phyloP scores from a whole-genome alignment of 2,888 invertebrate species.

The Drosophila paracracens region DNA sequence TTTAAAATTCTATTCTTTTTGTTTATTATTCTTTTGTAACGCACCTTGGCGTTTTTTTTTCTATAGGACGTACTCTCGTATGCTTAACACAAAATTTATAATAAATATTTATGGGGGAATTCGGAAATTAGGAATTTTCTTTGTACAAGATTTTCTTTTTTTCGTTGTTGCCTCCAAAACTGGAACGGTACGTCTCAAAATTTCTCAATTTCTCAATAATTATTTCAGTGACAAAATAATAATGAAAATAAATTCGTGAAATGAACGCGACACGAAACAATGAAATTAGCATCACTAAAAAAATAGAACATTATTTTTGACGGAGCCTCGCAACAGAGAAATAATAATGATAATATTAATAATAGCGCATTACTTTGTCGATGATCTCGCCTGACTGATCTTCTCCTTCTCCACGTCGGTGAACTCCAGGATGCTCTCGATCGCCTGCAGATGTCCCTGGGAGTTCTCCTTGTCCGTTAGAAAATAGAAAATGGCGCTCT shows the following conservation, averaged over 20 bases:
- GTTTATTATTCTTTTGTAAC: conserved; percentile 21
- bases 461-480: conserved; percentile 95
- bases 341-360: neutral
- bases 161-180: conserved; percentile 33
- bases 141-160: conserved; percentile 50
- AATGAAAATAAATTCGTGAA: conserved; percentile 73
- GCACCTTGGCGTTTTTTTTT: conserved; percentile 13
- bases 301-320: conserved; percentile 69
- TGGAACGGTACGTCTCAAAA: conserved; percentile 42
- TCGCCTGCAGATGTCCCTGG: conserved; percentile 93
- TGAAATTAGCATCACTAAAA: conserved; percentile 70
- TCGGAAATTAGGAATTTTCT: conserved; percentile 29
- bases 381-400: conserved; percentile 89
- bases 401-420: conserved; percentile 92
- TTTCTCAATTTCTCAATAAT: conserved; percentile 76
- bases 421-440: conserved; percentile 96
- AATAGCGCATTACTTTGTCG: conserved; percentile 81
- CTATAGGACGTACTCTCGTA: conserved; percentile 64
- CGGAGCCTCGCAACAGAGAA: conserved; percentile 15
- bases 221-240: conserved; percentile 80
- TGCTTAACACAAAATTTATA: conserved; percentile 51
- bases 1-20: conserved; percentile 49
- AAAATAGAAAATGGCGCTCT: conserved; percentile 97
- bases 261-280: conserved; percentile 54
- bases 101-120: conserved; percentile 27